Conservation (phyloP, 2,888 invertebrate genomes). For the Stenurella melanura region DNA sequence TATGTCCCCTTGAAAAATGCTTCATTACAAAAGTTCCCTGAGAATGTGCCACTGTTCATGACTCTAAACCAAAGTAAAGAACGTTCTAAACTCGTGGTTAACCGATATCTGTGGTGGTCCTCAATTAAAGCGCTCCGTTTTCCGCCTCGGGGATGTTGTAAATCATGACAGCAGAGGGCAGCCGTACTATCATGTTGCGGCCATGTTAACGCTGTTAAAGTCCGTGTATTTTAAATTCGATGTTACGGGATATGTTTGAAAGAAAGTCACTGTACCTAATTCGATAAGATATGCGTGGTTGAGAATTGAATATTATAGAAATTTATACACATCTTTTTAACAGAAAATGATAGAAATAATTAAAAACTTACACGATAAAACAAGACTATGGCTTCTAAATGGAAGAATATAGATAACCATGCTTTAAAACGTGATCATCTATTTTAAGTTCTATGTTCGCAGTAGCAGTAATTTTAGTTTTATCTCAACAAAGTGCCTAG, state of each 20-base stretch:
- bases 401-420: too few relatives aligned
- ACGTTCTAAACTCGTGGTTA: constrained; percentile 43
- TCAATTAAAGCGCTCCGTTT: constrained; percentile 48
- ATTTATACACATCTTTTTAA: too few relatives aligned
- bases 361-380: too few relatives aligned
- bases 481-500: too few relatives aligned
- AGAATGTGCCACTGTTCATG: constrained; percentile 26
- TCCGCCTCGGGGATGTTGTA: constrained; percentile 42
- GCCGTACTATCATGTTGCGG: constrained; percentile 45
- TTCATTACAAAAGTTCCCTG: constrained; percentile 40
- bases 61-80: constrained; percentile 6
- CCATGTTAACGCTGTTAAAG: constrained; percentile 45
- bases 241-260: constrained; percentile 22
- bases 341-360: too few relatives aligned
- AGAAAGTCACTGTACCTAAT: neutral
- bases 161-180: constrained; percentile 48
- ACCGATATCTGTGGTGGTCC: constrained; percentile 48
- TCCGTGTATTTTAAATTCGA: constrained; percentile 44
- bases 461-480: too few relatives aligned
- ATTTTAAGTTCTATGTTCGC: too few relatives aligned
- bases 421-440: too few relatives aligned
- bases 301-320: too few relatives aligned
- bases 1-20: constrained; percentile 38
- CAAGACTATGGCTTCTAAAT: too few relatives aligned
- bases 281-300: neutral